Conservation (phyloP, 2,113 vertebrate genomes). For the Oryzias celebensis region DNA sequence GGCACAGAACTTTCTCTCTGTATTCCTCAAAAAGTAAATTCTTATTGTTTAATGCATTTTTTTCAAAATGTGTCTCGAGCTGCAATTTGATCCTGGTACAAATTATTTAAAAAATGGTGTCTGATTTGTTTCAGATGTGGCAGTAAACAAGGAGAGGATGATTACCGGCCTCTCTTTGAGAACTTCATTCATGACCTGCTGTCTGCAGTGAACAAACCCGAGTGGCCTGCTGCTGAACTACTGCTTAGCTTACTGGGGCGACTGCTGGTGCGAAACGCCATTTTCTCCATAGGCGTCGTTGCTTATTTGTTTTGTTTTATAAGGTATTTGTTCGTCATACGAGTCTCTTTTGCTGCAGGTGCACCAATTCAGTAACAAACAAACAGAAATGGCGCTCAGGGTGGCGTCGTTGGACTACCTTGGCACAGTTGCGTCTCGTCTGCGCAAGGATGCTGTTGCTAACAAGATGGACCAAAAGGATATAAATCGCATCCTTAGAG, state of each 20-base stretch:
- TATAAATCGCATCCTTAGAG: conserved; percentile 90
- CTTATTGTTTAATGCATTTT: not conserved
- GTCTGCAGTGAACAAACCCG: conserved; percentile 95
- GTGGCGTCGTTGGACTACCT: conserved; percentile 98
- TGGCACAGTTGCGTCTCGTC: conserved; percentile 92
- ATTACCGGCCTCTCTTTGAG: conserved; percentile 97
- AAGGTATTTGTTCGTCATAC: not conserved
- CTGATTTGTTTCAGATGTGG: conserved; percentile 83
- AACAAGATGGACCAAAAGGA: conserved; percentile 96
- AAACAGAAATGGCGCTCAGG: conserved; percentile 97
- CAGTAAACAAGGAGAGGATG: conserved; percentile 98
- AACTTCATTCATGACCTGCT: conserved; percentile 98
- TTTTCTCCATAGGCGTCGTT: not conserved
- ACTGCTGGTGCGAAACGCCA: conserved; percentile 83
- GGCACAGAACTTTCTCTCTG: conserved; percentile 97
- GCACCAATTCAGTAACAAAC: conserved; percentile 99
- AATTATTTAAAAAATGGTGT: not conserved
- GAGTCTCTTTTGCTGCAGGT: conserved; percentile 76
- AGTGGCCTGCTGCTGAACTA: conserved; percentile 97
- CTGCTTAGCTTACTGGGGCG: conserved; percentile 94
- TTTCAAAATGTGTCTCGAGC: not conserved
- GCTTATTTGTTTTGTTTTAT: not conserved
- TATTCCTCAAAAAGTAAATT: conserved; percentile 97
- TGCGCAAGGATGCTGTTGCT: conserved; percentile 93
- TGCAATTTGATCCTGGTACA: not conserved